Evolutionary conservation across 2,888 invertebrate species (phyloP).

Genomic region (Zygaena filipendulae): DNA sequence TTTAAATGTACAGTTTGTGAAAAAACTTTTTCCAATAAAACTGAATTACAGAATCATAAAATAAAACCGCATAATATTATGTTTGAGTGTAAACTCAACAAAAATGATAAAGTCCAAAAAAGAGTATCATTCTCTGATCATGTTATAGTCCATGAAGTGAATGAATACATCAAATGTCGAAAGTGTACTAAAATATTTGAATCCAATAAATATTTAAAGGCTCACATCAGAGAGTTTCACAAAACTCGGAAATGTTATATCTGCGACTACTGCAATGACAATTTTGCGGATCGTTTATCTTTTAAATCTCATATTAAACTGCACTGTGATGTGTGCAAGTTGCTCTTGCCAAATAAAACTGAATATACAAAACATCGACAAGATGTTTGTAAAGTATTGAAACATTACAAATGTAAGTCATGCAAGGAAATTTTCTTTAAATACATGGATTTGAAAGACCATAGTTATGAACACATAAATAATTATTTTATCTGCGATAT

Average conservation of each 20-base stretch:
- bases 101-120: conserved; percentile 32
- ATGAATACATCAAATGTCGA: conserved; percentile 45
- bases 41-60: conserved; percentile 38
- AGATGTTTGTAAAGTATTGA: conserved; percentile 28
- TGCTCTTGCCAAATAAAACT: conserved; percentile 26
- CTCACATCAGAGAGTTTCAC: conserved; percentile 37
- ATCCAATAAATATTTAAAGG: conserved; percentile 30
- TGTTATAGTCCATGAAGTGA: conserved; percentile 44
- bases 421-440: conserved; percentile 33
- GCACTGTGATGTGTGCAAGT: conserved; percentile 44
- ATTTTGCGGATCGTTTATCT: conserved; percentile 43
- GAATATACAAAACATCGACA: conserved; percentile 33
- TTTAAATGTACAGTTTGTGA: conserved; percentile 43
- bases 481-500: conserved; percentile 37
- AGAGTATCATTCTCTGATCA: conserved; percentile 49
- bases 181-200: conserved; percentile 48
- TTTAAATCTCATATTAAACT: conserved; percentile 52
- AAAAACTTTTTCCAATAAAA: conserved; percentile 36
- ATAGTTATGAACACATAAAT: conserved; percentile 36
- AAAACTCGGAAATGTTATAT: conserved; percentile 52
- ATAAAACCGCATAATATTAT: conserved; percentile 46
- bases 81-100: conserved; percentile 27
- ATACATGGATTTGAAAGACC: conserved; percentile 49
- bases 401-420: conserved; percentile 35
- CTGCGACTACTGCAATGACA: conserved; percentile 48